Percentiles rank a stretch among this genome's conserved stretches.
Evolutionary conservation across 1,140 invertebrate species (phyloP).

Genomic region (Lysiphlebus fabarum): DNA sequence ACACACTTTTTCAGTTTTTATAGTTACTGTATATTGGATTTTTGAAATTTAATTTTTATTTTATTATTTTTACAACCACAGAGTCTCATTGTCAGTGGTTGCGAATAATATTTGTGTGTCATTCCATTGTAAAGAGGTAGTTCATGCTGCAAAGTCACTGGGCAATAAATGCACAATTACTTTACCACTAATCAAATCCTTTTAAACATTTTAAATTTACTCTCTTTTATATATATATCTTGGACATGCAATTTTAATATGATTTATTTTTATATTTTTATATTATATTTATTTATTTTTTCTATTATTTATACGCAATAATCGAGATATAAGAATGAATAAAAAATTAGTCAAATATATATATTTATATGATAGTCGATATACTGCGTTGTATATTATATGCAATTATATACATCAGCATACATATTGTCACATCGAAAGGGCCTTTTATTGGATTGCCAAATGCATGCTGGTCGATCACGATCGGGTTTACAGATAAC

Average conservation of each 20-base stretch:
- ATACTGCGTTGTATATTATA: too few relatives aligned
- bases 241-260: too few relatives aligned
- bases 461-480: conserved; percentile 21
- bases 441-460: conserved; percentile 8
- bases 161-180: conserved; percentile 19
- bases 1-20: too few relatives aligned
- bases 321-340: too few relatives aligned
- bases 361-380: background rate
- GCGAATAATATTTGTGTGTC: background rate
- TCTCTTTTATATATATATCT: background rate
- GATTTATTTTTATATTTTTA: background rate
- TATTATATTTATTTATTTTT: conserved; percentile 1
- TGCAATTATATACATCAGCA: too few relatives aligned
- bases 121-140: conserved; percentile 6
- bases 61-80: background rate
- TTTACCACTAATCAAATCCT: conserved; percentile 21
- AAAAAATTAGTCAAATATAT: background rate
- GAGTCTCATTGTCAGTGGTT: conserved; percentile 5
- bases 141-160: too few relatives aligned
- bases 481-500: conserved; percentile 23
- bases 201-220: conserved; percentile 7
- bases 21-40: background rate
- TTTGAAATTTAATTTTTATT: background rate
- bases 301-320: conserved; percentile 2
- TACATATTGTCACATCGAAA: too few relatives aligned